Conservation (phyloP, 92 coral and sea anemone genomes). For the Metridium senile region DNA sequence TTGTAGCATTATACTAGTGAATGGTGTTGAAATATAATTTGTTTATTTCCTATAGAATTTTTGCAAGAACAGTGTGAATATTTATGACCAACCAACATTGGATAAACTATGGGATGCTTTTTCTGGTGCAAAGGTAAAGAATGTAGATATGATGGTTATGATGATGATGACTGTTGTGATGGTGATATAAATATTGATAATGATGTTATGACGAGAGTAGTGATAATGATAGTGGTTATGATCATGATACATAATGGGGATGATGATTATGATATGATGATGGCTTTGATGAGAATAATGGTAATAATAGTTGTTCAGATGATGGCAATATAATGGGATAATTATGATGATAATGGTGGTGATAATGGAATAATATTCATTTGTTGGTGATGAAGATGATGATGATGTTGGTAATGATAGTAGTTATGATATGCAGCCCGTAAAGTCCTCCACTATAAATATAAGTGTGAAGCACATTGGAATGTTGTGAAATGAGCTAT, state of each 20-base stretch:
- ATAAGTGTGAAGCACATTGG: too few relatives aligned
- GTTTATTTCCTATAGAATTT: conserved; percentile 62
- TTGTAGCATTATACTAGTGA: neutral
- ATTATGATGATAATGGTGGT: conserved; percentile 7
- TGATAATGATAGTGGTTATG: too few relatives aligned
- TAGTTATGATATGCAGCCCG: neutral
- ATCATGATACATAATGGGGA: too few relatives aligned
- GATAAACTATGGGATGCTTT: conserved; percentile 91
- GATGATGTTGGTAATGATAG: neutral
- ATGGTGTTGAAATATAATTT: neutral
- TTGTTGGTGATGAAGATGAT: neutral
- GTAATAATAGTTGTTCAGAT: neutral
- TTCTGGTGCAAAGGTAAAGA: conserved; percentile 77
- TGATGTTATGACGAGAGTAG: conserved; percentile 6
- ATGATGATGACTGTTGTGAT: too few relatives aligned
- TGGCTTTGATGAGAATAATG: neutral
- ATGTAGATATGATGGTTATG: neutral
- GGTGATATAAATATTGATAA: neutral
- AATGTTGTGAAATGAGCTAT: too few relatives aligned
- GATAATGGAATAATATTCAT: neutral
- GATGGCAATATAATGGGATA: conserved; percentile 6
- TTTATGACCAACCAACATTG: conserved; percentile 65
- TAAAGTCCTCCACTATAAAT: too few relatives aligned
- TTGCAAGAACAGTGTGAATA: conserved; percentile 87
- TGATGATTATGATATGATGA: too few relatives aligned